Conservation (phyloP, 2,113 vertebrate genomes). For the Alexandromys fortis region DNA sequence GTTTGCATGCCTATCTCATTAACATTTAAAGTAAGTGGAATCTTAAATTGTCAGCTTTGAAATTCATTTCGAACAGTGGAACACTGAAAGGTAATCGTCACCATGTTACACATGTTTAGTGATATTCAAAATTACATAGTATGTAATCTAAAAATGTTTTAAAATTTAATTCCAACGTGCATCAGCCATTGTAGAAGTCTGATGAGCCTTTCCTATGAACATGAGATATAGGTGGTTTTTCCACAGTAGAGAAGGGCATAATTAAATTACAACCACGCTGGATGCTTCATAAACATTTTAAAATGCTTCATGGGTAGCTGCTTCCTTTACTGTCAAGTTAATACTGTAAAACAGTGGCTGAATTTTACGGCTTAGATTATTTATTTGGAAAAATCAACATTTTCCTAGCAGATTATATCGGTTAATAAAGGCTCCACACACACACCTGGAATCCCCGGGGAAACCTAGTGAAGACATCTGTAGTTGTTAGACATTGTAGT, state of each 20-base stretch:
- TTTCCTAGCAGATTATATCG: conserved; percentile 44
- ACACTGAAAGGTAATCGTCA: conserved; percentile 47
- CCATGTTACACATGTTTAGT: conserved; percentile 49
- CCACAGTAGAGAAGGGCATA: conserved; percentile 21
- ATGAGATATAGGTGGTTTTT: conserved; percentile 39
- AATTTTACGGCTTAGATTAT: conserved; percentile 47
- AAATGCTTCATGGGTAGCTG: conserved; percentile 26
- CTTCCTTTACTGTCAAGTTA: conserved; percentile 64
- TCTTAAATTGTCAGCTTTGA: conserved; percentile 9
- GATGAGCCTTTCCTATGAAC: conserved; percentile 12
- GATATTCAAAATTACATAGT: conserved; percentile 55
- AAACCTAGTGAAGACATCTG: conserved; percentile 53
- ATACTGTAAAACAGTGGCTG: conserved; percentile 53
- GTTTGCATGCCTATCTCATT: conserved; percentile 13
- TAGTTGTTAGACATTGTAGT: not conserved
- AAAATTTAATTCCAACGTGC: not conserved
- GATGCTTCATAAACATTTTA: conserved; percentile 58
- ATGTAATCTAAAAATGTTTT: conserved; percentile 52
- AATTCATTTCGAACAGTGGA: conserved; percentile 55
- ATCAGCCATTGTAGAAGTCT: conserved; percentile 35
- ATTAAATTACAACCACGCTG: conserved; percentile 55
- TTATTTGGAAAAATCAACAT: conserved; percentile 64
- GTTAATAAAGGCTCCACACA: conserved; percentile 42
- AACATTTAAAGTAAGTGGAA: conserved; percentile 56
- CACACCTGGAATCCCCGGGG: conserved; percentile 30